Conservation (phyloP, 2,888 invertebrate genomes). For the Zeuzera pyrina region DNA sequence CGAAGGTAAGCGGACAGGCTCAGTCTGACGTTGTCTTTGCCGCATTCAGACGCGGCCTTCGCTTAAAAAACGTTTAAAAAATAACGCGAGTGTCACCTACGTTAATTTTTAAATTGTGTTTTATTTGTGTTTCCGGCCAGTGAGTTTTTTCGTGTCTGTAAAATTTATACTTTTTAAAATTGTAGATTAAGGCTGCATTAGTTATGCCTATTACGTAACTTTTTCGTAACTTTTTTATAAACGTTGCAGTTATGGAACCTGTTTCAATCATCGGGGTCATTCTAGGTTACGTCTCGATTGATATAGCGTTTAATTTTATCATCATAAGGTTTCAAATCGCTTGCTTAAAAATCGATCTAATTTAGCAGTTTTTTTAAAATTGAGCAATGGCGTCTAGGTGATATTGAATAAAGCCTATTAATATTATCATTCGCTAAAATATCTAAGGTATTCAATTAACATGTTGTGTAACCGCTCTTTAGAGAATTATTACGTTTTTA, state of each 20-base stretch:
- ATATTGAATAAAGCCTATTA: no score
- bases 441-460: no score
- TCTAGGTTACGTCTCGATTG: no score
- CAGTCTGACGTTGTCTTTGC: slow-evolving; percentile 12
- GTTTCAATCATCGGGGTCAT: slow-evolving; percentile 2
- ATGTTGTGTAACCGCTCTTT: no score
- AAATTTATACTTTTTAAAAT: not conserved
- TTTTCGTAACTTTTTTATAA: slow-evolving; percentile 5
- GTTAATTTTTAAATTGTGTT: not conserved
- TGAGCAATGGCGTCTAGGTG: no score
- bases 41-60: slow-evolving; percentile 12
- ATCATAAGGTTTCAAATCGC: no score
- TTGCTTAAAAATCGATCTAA: no score
- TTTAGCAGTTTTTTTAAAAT: no score
- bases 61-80: slow-evolving; percentile 3
- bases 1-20: slow-evolving; percentile 8
- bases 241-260: slow-evolving; percentile 1
- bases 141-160: not conserved
- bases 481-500: no score
- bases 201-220: slow-evolving; percentile 1
- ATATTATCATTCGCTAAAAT: no score
- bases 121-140: not conserved
- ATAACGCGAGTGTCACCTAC: slow-evolving; percentile 2
- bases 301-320: no score
- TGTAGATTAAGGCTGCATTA: not conserved